Conservation (phyloP, 2,888 invertebrate genomes). For the Anaspis maculata region DNA sequence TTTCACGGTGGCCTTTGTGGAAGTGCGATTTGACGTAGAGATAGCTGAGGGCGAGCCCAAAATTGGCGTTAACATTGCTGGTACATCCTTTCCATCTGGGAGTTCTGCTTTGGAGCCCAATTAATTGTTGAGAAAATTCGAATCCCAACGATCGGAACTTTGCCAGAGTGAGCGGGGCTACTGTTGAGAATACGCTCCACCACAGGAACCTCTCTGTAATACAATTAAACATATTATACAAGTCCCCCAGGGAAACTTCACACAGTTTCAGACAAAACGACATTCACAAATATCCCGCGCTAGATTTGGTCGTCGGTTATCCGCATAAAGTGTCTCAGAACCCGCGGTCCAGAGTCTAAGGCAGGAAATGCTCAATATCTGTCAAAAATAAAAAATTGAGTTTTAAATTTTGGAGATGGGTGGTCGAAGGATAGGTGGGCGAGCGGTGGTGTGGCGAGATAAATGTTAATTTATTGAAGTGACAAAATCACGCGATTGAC, state of each 20-base stretch:
- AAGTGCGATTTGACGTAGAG: conserved; percentile 55
- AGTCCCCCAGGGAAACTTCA: conserved; percentile 12
- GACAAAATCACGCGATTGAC: too few relatives aligned
- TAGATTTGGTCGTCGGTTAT: conserved; percentile 9
- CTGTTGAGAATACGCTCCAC: conserved; percentile 61
- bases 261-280: too few relatives aligned
- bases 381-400: conserved; percentile 3
- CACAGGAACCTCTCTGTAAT: conserved; percentile 64
- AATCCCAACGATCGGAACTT: conserved; percentile 54
- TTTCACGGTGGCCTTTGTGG: conserved; percentile 49
- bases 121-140: conserved; percentile 56
- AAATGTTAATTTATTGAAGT: too few relatives aligned
- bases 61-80: conserved; percentile 55
- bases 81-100: conserved; percentile 59
- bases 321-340: too few relatives aligned
- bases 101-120: conserved; percentile 54
- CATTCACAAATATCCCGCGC: too few relatives aligned
- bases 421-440: too few relatives aligned
- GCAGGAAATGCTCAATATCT: too few relatives aligned
- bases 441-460: too few relatives aligned
- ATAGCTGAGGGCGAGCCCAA: conserved; percentile 58
- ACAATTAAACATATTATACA: conserved; percentile 11
- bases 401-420: too few relatives aligned
- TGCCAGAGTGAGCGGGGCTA: conserved; percentile 52
- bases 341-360: too few relatives aligned